Evolutionary conservation across 2,888 invertebrate species (phyloP).

Genomic region (Amblyjoppa fuscipennis): DNA sequence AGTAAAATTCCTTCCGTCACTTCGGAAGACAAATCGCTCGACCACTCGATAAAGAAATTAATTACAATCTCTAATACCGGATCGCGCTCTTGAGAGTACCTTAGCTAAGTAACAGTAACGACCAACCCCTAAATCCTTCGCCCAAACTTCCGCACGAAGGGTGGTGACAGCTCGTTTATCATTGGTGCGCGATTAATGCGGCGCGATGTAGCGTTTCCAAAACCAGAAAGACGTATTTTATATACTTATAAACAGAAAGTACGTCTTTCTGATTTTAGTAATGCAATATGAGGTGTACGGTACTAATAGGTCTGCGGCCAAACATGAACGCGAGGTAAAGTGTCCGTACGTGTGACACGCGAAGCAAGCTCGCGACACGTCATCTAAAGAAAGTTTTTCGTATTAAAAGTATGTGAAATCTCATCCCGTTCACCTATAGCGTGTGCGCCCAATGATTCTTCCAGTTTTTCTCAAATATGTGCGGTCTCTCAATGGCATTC

Average conservation of each 20-base stretch:
- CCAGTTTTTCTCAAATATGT: too few relatives aligned
- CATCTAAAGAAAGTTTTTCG: constrained; percentile 2
- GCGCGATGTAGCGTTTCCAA: constrained; percentile 5
- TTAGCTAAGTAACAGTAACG: constrained; percentile 14
- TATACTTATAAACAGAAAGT: background rate
- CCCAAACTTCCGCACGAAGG: background rate
- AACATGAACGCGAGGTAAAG: background rate
- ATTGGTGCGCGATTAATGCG: constrained; percentile 23
- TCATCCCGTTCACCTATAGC: too few relatives aligned
- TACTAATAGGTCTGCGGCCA: constrained; percentile 1
- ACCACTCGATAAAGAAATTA: constrained; percentile 25
- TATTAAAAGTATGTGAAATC: background rate
- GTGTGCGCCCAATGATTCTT: too few relatives aligned
- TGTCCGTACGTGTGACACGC: background rate
- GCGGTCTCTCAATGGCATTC: too few relatives aligned
- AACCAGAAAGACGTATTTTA: background rate
- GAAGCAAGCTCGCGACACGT: background rate
- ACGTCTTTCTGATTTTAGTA: background rate
- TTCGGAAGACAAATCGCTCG: constrained; percentile 8
- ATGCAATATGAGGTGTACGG: background rate
- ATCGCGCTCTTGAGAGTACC: constrained; percentile 11
- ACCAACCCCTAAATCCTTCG: background rate
- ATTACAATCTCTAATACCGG: constrained; percentile 7
- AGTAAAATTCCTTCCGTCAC: background rate
- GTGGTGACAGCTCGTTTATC: constrained; percentile 19